phyloP scores from a whole-genome alignment of 2,888 invertebrate genomes.

The Parascotia fuliginaria region DNA sequence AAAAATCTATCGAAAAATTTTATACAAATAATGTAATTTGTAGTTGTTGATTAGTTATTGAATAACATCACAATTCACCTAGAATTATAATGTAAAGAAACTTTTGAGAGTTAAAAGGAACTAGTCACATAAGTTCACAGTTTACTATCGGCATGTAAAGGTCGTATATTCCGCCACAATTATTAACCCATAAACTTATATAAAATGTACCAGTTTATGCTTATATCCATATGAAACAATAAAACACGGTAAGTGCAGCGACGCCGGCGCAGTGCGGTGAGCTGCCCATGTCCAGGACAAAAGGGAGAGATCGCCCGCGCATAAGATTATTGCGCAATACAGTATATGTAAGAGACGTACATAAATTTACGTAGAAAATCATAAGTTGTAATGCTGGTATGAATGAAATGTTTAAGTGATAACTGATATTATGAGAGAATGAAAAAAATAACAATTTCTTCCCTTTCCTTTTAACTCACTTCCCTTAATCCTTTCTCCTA shows the following conservation, averaged over 20 bases:
- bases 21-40: not conserved
- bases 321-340: slow-evolving; percentile 45
- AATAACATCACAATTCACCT: no score
- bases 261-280: slow-evolving; percentile 56
- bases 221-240: slow-evolving; percentile 61
- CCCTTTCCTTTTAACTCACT: no score
- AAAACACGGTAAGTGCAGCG: slow-evolving; percentile 51
- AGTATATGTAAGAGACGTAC: slow-evolving; percentile 41
- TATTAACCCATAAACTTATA: slow-evolving; percentile 3
- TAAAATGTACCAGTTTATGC: slow-evolving; percentile 29
- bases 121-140: not conserved
- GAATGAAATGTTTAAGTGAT: no score
- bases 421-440: no score
- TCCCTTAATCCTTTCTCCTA: no score
- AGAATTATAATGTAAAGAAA: no score
- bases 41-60: no score
- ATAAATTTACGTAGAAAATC: not conserved
- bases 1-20: not conserved
- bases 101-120: not conserved
- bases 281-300: slow-evolving; percentile 56
- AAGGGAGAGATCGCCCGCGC: slow-evolving; percentile 59
- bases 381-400: no score
- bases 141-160: not conserved
- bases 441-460: no score
- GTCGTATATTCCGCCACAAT: not conserved